phyloP scores from a whole-genome alignment of 2,797 vertebrate species.

The Dryobates pubescens region DNA sequence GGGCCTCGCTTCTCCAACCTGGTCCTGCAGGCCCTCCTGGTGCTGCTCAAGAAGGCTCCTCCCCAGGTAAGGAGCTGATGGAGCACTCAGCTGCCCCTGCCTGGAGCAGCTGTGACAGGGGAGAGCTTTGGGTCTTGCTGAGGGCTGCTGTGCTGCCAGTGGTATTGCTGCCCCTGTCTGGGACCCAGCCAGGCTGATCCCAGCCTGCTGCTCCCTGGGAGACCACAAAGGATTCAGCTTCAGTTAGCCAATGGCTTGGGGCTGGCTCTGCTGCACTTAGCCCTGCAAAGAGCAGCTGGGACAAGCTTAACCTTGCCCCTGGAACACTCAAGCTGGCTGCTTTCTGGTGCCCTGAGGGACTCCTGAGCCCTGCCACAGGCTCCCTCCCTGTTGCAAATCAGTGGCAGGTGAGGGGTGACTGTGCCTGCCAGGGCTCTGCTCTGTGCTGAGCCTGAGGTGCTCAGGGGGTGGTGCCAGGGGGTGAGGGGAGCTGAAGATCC shows the following conservation, averaged over 20 bases:
- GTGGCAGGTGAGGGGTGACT: not conserved
- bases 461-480: not conserved
- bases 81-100: not conserved
- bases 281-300: not conserved
- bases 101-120: not conserved
- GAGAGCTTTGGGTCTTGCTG: not conserved
- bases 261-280: not conserved
- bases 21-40: conserved; percentile 92
- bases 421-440: not conserved
- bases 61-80: conserved; percentile 83
- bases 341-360: not conserved
- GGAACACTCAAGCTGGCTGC: not conserved
- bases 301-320: not conserved
- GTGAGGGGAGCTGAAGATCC: not conserved
- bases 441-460: not conserved
- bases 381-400: not conserved
- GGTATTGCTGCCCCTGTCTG: not conserved
- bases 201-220: not conserved
- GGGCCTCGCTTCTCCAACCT: conserved; percentile 96
- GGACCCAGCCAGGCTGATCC: not conserved
- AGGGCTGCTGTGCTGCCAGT: not conserved
- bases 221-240: not conserved
- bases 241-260: not conserved
- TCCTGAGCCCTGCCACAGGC: not conserved
- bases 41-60: conserved; percentile 93